Evolutionary conservation across 2,113 vertebrate species (phyloP).

Genomic region (Ciconia stormi): DNA sequence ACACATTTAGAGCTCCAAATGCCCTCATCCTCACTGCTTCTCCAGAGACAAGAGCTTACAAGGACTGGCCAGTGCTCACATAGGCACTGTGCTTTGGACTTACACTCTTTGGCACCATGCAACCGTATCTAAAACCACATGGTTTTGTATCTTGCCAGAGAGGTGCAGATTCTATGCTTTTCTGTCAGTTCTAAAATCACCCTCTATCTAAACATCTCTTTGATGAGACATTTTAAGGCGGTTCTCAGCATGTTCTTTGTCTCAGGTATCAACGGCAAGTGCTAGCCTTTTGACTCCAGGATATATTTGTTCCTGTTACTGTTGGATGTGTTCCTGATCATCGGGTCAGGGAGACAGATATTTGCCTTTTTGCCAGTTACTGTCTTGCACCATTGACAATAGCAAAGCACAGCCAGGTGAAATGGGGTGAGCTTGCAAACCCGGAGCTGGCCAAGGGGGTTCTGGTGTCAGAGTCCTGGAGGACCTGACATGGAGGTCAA

Average conservation of each 20-base stretch:
- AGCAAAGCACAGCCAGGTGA: background rate
- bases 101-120: background rate
- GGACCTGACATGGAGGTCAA: background rate
- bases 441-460: background rate
- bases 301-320: background rate
- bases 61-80: background rate
- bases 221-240: background rate
- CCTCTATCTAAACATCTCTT: background rate
- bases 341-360: background rate
- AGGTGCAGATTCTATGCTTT: background rate
- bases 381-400: background rate
- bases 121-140: fast-evolving
- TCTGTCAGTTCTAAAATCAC: background rate
- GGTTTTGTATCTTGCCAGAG: background rate
- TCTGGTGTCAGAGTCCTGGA: background rate
- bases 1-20: background rate
- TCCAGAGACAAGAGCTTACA: background rate
- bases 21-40: background rate
- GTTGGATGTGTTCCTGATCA: background rate
- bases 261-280: background rate
- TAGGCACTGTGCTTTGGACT: background rate
- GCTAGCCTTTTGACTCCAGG: background rate
- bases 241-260: background rate
- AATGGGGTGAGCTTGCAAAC: background rate
- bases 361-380: background rate